These are phyloP conservation scores for Melinaea marsaeus DNA, from an alignment of 2,888 invertebrate genomes.

Conservation along the genomic window DNA sequence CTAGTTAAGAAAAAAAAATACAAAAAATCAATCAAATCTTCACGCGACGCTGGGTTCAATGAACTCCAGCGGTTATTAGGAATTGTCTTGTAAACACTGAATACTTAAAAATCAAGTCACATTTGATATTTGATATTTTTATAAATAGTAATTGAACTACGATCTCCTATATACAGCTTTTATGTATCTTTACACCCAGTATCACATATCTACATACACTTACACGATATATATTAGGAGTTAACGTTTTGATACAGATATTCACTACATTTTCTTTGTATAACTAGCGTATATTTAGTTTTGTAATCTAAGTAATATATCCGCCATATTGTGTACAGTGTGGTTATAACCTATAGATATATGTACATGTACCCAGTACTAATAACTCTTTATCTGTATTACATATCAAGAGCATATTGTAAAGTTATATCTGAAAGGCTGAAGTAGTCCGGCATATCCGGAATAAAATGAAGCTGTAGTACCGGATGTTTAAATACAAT, in stretches of 20 bases:
- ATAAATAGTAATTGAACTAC: conserved; percentile 54
- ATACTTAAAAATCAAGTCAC: too few species aligned
- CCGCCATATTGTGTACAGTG: conserved; percentile 67
- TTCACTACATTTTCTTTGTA: conserved; percentile 72
- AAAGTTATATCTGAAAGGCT: conserved; percentile 63
- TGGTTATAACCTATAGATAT: conserved; percentile 54
- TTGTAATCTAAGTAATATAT: conserved; percentile 62
- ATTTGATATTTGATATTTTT: conserved; percentile 64
- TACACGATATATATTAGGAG: conserved; percentile 62
- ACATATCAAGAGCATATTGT: conserved; percentile 72
- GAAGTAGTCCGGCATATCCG: conserved; percentile 55
- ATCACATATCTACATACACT: conserved; percentile 73
- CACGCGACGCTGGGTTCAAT: too few species aligned
- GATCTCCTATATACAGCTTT: conserved; percentile 56
- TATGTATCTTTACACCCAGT: conserved; percentile 64
- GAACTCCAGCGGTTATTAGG: too few species aligned
- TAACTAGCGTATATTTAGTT: conserved; percentile 66
- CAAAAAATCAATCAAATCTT: conserved; percentile 23
- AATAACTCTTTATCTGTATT: conserved; percentile 63
- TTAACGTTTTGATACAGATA: conserved; percentile 75
- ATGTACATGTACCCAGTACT: conserved; percentile 74
- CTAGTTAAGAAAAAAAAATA: conserved; percentile 51
- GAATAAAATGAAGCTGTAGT: conserved; percentile 43
- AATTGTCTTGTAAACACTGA: too few species aligned
- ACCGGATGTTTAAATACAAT: conserved; percentile 38